Base-by-base conservation (phyloP, 2,797 vertebrate genomes). In the Sylvia borin region DNA sequence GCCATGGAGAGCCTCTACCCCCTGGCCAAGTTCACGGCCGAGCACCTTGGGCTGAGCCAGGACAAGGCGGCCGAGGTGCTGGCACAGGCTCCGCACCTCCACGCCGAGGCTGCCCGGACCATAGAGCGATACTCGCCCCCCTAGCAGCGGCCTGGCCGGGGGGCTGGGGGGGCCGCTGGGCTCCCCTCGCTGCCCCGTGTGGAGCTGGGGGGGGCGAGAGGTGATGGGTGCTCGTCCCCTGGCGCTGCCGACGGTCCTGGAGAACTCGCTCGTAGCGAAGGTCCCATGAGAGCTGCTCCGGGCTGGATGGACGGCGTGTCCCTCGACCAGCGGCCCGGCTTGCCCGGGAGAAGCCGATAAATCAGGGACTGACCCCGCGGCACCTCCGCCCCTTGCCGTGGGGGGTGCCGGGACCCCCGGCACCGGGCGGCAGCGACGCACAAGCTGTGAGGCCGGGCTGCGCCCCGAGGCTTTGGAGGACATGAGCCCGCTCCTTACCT, bases 71-170 rank as follows among this genome's bases (percentile, higher is more conserved):
- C 99, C 32, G 99, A 99, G 90, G 93, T 99, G 97, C 96, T 99
- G 94, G 98, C 97, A 25, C 99, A 98, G 94, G 97, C 98, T 45
- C 96, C 98, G 1, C 99, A 98, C 91, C 98, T 99, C 60, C 97
- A 74, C 53, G 92, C 97, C 7, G 96, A 96, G 34, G 99, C 99
- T 7, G 97, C 96, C 93, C 98, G 98, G 96, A 98, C 98, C 98
- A 99, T 99, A 94, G 99, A 99, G 95, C 98, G 99, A 96, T 99
- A 99, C 97, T 99, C 99, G 9, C 99, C 99, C 48, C 99, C 99
- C 98, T 99, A 99, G 93, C 72, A 36, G 61, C 10, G 90, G 92
- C 74, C 50, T 12, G 6, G 62, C 92, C 45, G 60, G 87, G 64
- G 66, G 65, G 57, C 11, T 27, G 54, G 75, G 80, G 67, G 80